Evolutionary conservation across 2,888 invertebrate species (phyloP), one percentile per base, ranked within the genome.

Genomic region (Nomada hirtipes): DNA sequence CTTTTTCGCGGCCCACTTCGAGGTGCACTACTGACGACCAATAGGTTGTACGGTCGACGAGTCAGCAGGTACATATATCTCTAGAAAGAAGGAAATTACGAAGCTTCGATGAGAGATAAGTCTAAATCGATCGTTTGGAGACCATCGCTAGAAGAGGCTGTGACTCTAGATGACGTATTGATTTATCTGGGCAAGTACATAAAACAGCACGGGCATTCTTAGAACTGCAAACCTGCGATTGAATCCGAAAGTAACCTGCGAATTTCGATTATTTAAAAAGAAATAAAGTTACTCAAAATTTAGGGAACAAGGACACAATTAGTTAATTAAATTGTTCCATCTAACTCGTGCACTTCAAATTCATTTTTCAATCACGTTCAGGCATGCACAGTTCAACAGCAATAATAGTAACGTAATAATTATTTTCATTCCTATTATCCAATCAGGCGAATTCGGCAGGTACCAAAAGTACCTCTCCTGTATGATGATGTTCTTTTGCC

Each of bases 401-500:
- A 4, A 23, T 57, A 9, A 13, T 11, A 4, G 23, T 23, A 57
- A 57, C 20, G 1, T 9, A 36, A 67, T 4, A 23, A 2, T 68
- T 11, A 1, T 15, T 47, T 26, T 20, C 20, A 10, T 20, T 23
- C 26, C 9, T 20, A 26, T 23, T 55, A 20, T 55, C 23, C 10
- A 20, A 23, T 57, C 26, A 69, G 93, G 93, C 44, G 92, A 92
- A 68, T 93, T 93, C 75, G 92, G 93, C 4, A 64, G 80, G 7
- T 93, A 93, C 76, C 93, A 93, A 78, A 92, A 89, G 69, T 86
- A 89, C n/a, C 89, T 93, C 11, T 93, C 93, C 74, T 26, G 89
- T 52, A 76, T 91, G 83, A 87, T 93, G 53, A 90, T 92, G 67
- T 91, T 93, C 1, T 93, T 93, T 77, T 90, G 91, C 67, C 87